A percentile compares a stretch with the other conserved stretches of the same genome.
Conservation (phyloP, 2,888 invertebrate species). For the Drosophila prolongata region DNA sequence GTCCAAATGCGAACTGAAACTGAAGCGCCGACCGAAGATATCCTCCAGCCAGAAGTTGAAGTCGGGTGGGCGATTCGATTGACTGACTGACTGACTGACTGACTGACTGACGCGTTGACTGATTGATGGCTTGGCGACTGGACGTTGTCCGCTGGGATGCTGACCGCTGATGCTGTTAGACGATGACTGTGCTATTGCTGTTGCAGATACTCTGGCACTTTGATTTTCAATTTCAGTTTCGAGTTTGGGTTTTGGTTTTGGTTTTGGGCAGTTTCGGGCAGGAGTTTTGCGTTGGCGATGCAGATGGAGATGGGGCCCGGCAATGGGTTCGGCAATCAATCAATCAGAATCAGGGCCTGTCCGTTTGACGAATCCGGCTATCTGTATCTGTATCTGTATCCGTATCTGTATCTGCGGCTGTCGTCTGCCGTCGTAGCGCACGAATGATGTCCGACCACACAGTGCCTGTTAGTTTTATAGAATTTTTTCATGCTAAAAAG, state of each 20-base stretch:
- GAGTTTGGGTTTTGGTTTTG: slow-evolving; percentile 50
- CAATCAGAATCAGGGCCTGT: slow-evolving; percentile 58
- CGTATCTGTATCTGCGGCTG: slow-evolving; percentile 53
- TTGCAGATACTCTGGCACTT: slow-evolving; percentile 25
- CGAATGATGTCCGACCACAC: slow-evolving; percentile 79
- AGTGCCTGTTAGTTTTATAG: slow-evolving; percentile 83
- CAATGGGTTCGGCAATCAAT: slow-evolving; percentile 72
- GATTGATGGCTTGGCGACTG: slow-evolving; percentile 51
- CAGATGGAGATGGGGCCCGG: slow-evolving; percentile 20
- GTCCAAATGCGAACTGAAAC: slow-evolving; percentile 78
- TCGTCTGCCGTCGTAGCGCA: slow-evolving; percentile 66
- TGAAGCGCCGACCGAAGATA: slow-evolving; percentile 73
- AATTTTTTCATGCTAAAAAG: slow-evolving; percentile 80
- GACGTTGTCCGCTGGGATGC: slow-evolving; percentile 31
- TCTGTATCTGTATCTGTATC: slow-evolving; percentile 32
- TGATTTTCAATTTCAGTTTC: slow-evolving; percentile 42
- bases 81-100: slow-evolving; percentile 36
- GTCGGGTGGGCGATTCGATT: slow-evolving; percentile 53
- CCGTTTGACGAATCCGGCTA: slow-evolving; percentile 37
- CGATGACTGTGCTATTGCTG: slow-evolving; percentile 2
- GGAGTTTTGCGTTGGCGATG: slow-evolving; percentile 3
- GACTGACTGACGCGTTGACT: slow-evolving; percentile 35
- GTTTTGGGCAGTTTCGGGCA: slow-evolving; percentile 32
- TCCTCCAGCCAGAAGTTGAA: slow-evolving; percentile 62
- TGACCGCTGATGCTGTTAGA: slow-evolving; percentile 19